Conservation (phyloP, 2,113 vertebrate species). For the Callaeas wilsoni region DNA sequence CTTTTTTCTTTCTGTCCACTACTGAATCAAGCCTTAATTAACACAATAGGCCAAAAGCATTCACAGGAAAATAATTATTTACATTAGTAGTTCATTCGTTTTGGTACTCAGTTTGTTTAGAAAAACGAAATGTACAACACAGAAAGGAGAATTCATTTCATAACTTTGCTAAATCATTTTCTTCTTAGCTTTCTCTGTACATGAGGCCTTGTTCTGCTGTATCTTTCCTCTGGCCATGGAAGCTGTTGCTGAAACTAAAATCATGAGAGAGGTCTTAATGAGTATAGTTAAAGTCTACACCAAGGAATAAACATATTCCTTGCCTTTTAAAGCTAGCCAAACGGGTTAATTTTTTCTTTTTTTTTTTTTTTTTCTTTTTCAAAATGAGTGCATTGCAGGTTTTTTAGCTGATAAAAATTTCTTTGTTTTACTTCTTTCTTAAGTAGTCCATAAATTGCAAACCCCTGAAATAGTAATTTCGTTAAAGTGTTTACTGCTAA, state of each 20-base stretch:
- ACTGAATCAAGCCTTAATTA: slow-evolving; percentile 39
- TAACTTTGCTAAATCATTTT: neutral
- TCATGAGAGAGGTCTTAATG: neutral
- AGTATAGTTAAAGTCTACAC: neutral
- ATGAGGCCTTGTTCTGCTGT: neutral
- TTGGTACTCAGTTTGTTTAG: neutral
- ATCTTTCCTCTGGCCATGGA: neutral
- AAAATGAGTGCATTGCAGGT: neutral
- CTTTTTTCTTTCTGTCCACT: neutral
- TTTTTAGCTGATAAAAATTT: neutral
- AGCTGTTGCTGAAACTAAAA: neutral
- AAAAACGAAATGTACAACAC: neutral
- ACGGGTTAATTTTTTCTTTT: neutral
- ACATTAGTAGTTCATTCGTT: neutral
- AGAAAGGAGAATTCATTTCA: neutral
- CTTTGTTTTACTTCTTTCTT: neutral
- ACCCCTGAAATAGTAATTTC: neutral
- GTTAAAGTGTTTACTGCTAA: neutral
- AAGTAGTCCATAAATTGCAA: neutral
- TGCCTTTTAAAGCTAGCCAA: neutral
- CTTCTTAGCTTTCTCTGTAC: neutral
- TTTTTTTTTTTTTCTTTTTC: neutral
- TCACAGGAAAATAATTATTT: neutral
- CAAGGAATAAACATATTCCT: neutral
- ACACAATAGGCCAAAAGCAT: neutral